Percentiles rank a stretch among this genome's conserved stretches.
Evolutionary conservation across 2,113 vertebrate species (phyloP).

Genomic region (Scomber scombrus): DNA sequence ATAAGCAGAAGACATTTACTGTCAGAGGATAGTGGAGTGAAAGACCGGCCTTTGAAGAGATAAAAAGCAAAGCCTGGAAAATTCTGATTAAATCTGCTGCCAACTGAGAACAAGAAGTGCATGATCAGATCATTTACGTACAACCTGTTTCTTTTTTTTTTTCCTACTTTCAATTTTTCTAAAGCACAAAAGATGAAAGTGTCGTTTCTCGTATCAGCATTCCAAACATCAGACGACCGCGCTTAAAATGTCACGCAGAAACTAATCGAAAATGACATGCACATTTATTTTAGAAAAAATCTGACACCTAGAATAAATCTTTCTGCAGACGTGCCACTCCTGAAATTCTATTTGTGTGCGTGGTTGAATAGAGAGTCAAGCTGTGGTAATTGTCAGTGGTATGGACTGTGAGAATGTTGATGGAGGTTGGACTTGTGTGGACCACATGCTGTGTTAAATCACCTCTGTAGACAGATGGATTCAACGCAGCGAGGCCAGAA

Average conservation of each 20-base stretch:
- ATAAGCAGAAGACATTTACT: constrained; percentile 35
- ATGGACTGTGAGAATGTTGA: neutral
- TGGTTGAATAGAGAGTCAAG: neutral
- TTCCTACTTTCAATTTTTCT: neutral
- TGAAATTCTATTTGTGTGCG: neutral
- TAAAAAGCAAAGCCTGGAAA: neutral
- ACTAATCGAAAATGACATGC: neutral
- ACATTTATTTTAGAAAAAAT: neutral
- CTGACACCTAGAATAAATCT: neutral
- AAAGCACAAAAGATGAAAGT: neutral
- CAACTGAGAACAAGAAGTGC: neutral
- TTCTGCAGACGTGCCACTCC: neutral
- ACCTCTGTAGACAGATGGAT: constrained; percentile 32
- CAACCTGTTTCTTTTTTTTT: neutral
- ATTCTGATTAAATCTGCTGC: neutral
- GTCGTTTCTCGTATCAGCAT: neutral
- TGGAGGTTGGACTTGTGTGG: neutral
- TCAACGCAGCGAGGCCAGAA: neutral
- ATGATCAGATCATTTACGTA: neutral
- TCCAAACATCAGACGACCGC: neutral
- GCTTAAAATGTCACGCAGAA: neutral
- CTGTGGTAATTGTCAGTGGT: constrained; percentile 20
- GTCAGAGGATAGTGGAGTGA: neutral
- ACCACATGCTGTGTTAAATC: constrained; percentile 28
- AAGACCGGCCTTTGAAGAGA: neutral